Evolutionary conservation across 1,140 invertebrate species (phyloP).

Genomic region (Drosophila lacertosa): DNA sequence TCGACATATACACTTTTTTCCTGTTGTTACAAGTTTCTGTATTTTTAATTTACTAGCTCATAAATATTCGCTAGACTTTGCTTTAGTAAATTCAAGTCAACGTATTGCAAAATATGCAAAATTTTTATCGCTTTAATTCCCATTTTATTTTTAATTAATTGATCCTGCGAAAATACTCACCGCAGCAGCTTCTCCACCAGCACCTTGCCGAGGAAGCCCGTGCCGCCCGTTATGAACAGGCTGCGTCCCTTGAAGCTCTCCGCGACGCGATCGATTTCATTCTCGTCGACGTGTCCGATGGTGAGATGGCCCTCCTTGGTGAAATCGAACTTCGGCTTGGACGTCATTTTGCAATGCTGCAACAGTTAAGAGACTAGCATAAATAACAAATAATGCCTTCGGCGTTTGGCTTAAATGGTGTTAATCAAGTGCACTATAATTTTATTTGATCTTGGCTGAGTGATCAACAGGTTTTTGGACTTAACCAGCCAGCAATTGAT

Average conservation of each 20-base stretch:
- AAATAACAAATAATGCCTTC: constrained; percentile 13
- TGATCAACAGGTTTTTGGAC: constrained; percentile 35
- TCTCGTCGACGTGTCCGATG: constrained; percentile 71
- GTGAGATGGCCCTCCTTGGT: constrained; percentile 66
- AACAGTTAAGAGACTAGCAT: not conserved
- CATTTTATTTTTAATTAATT: no score
- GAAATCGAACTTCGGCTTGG: constrained; percentile 73
- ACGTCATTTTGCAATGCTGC: constrained; percentile 53
- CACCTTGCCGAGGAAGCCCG: constrained; percentile 95
- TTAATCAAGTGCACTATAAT: constrained; percentile 69
- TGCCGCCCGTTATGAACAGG: constrained; percentile 88
- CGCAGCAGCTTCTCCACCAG: constrained; percentile 93
- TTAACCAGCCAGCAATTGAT: not conserved
- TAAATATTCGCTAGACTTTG: not conserved
- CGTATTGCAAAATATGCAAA: not conserved
- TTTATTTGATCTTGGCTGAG: constrained; percentile 69
- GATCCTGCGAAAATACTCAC: constrained; percentile 76
- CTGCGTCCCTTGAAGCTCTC: constrained; percentile 85
- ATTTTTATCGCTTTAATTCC: no score
- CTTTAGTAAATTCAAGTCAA: not conserved
- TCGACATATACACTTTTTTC: not conserved
- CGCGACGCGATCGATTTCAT: constrained; percentile 85
- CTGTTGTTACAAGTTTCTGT: not conserved
- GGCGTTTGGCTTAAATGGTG: constrained; percentile 21
- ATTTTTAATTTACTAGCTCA: not conserved